phyloP scores from a whole-genome alignment of 2,888 invertebrate genomes.

The Ectemnius cavifrons region DNA sequence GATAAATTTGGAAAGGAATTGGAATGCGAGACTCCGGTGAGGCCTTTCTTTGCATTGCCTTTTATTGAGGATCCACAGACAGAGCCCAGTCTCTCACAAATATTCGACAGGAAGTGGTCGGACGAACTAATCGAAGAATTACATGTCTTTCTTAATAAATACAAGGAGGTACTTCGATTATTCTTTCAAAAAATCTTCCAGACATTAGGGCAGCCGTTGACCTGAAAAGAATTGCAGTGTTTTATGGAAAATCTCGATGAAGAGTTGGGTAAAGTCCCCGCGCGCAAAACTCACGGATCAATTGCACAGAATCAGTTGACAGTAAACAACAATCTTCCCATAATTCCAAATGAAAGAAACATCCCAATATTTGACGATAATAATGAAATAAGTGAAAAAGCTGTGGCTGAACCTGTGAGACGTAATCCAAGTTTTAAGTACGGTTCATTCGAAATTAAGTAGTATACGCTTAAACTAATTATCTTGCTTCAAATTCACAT shows the following conservation, averaged over 20 bases:
- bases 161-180: conserved; percentile 39
- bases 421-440: conserved; percentile 48
- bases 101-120: conserved; percentile 75
- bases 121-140: conserved; percentile 51
- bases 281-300: background rate
- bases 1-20: conserved; percentile 78
- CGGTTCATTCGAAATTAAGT: conserved; percentile 11
- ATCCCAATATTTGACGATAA: conserved; percentile 64
- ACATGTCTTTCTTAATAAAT: conserved; percentile 53
- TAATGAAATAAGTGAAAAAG: conserved; percentile 51
- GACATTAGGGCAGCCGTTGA: too few species aligned
- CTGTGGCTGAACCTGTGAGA: conserved; percentile 35
- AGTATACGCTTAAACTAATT: too few species aligned
- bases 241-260: background rate
- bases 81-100: conserved; percentile 79
- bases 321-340: conserved; percentile 37
- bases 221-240: conserved; percentile 5
- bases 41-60: conserved; percentile 81
- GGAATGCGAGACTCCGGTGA: conserved; percentile 79
- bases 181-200: too few species aligned
- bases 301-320: conserved; percentile 8
- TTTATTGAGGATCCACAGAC: conserved; percentile 79
- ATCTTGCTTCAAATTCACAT: background rate
- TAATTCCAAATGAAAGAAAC: conserved; percentile 61
- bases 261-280: conserved; percentile 7